These are phyloP conservation scores for Sarcophaga carnaria DNA, from an alignment of 2,888 invertebrate genomes.

Conservation along the genomic window DNA sequence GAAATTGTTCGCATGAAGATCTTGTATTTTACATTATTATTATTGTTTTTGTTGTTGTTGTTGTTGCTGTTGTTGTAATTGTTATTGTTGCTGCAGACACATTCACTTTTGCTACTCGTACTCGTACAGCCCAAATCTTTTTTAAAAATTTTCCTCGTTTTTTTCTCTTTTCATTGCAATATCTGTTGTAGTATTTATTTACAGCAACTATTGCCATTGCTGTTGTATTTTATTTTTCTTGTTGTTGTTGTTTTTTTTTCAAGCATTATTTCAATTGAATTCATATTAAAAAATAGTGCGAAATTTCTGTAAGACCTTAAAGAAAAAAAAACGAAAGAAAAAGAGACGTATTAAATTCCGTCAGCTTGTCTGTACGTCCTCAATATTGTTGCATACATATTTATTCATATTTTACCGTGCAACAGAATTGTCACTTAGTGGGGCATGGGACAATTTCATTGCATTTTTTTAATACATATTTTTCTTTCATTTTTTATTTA, in stretches of 20 bases:
- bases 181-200: constrained; percentile 9
- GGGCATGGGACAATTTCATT: too few species aligned
- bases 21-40: constrained; percentile 32
- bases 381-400: too few species aligned
- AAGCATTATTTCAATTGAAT: constrained; percentile 59
- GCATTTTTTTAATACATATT: too few species aligned
- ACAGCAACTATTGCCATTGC: constrained; percentile 6
- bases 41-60: background rate
- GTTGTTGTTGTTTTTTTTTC: constrained; percentile 21
- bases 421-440: too few species aligned
- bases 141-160: constrained; percentile 10
- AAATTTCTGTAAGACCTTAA: constrained; percentile 35
- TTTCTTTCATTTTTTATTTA: background rate
- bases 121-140: background rate
- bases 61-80: background rate
- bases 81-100: constrained; percentile 15
- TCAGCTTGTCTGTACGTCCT: too few species aligned
- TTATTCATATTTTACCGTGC: too few species aligned
- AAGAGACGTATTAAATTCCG: background rate
- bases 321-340: background rate
- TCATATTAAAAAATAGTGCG: constrained; percentile 65
- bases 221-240: constrained; percentile 10
- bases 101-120: background rate
- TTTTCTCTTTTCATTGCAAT: constrained; percentile 25
- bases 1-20: constrained; percentile 80